Base-by-base conservation (phyloP, 2,888 invertebrate species). In the Eudemis profundana region DNA sequence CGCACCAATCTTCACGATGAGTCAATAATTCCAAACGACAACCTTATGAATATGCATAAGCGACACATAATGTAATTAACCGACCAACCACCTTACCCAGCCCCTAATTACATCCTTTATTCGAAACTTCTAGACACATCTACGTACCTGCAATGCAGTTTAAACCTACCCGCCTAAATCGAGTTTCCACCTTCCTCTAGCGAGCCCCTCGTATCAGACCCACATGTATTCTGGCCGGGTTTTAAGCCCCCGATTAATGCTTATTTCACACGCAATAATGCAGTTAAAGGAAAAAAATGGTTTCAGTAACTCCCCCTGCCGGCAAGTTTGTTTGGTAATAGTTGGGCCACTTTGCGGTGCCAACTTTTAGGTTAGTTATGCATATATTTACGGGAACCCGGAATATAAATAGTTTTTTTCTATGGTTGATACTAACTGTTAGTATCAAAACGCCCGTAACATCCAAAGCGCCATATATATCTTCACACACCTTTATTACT, bases 251-350 rank as follows among this genome's bases (percentile, higher is more conserved):
- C 84, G 83, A 88, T 87, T 87, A 87, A 88, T 88, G 88, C 78
- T 70, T 67, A 68, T 72, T 75, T 67, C 75, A 68, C 89, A 89
- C 89, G 89, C 89, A 76, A 88, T 79, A 73, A 72, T 83, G 84
- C 85, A 84, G 82, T 84, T 84, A 83, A 73, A 76, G 72, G 72
- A 70, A 79, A 82, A 76, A 73, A 71, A 61, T 74, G 68, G 65
- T 53, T 65, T 29, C 44, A 19, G 65, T 53, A 64, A 64, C 64
- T 64, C 57, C 64, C 65, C 51, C 42, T 38, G 21, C 61, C 47
- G n/a, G 51, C 33, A 65, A 65, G 44, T 65, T 65, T 60, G 56
- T 56, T 56, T 23, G 23, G 51, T 65, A 60, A 65, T 70, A 70
- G 70, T 67, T 67, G 36, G 59, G 64, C 66, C 49, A 63, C 57